phyloP scores from a whole-genome alignment of 1,140 invertebrate species.

The Temnothorax curvispinosus region DNA sequence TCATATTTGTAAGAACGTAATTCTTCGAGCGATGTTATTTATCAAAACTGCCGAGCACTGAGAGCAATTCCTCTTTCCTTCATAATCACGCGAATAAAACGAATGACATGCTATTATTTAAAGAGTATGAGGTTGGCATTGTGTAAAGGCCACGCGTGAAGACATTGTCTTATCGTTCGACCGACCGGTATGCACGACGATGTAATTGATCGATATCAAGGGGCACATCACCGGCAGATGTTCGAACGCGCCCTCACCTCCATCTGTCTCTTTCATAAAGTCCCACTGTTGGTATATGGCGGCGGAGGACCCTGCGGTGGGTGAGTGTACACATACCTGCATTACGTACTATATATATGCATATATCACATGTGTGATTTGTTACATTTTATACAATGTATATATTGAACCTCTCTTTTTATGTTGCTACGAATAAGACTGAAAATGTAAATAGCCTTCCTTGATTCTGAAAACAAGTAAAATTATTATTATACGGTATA shows the following conservation, averaged over 20 bases:
- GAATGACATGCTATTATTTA: constrained; percentile 8
- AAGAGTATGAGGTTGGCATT: neutral
- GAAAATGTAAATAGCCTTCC: neutral
- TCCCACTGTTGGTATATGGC: constrained; percentile 42
- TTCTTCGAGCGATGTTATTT: neutral
- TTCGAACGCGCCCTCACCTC: constrained; percentile 77
- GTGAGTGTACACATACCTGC: constrained; percentile 52
- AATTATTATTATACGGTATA: neutral
- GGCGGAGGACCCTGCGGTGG: constrained; percentile 16
- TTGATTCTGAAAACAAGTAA: neutral
- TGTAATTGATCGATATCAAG: constrained; percentile 80
- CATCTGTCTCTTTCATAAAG: constrained; percentile 77
- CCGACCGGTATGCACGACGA: constrained; percentile 44
- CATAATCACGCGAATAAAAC: neutral
- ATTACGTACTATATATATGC: neutral
- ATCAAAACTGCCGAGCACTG: neutral
- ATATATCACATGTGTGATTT: neutral
- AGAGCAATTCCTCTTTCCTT: neutral
- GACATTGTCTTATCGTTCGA: constrained; percentile 50
- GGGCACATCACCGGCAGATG: constrained; percentile 80
- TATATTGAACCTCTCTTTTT: neutral
- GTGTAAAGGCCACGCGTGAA: constrained; percentile 1
- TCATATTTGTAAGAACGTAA: neutral
- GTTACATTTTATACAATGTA: neutral
- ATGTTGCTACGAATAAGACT: neutral